phyloP scores from a whole-genome alignment of 2,888 invertebrate genomes.

The Tachina fera region DNA sequence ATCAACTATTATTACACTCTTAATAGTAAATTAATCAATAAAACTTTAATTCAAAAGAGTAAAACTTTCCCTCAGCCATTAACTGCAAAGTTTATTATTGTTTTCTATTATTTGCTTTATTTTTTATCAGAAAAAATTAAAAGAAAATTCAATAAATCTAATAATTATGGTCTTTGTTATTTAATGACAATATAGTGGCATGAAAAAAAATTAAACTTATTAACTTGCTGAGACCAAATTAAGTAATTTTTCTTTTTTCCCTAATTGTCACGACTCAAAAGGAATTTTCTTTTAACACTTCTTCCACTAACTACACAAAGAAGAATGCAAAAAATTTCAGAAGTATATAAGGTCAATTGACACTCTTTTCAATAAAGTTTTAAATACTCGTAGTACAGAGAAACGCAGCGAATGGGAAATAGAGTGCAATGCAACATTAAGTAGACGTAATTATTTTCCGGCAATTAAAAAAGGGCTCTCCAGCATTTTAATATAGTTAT shows the following conservation, averaged over 20 bases:
- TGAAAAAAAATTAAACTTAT: background rate
- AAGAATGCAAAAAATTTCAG: background rate
- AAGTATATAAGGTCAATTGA: background rate
- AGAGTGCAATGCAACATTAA: background rate
- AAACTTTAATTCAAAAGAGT: background rate
- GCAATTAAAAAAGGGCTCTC: rapidly evolving
- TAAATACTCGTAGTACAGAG: background rate
- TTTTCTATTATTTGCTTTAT: background rate
- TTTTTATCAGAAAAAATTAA: background rate
- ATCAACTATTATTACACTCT: too few species aligned
- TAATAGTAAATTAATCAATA: background rate
- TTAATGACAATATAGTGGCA: background rate
- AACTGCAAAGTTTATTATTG: constrained; percentile 10
- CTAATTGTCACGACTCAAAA: background rate
- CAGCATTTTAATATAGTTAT: too few species aligned
- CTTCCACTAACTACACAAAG: background rate
- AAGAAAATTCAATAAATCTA: background rate
- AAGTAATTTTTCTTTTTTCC: background rate
- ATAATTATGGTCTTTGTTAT: background rate
- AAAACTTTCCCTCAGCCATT: background rate
- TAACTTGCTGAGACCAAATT: background rate
- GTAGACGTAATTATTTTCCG: background rate
- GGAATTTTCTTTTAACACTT: background rate
- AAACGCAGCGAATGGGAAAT: background rate
- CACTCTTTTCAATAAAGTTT: background rate